These are phyloP conservation scores for Heliconius hortense DNA, from an alignment of 2,888 invertebrate species.

Conservation along the genomic window DNA sequence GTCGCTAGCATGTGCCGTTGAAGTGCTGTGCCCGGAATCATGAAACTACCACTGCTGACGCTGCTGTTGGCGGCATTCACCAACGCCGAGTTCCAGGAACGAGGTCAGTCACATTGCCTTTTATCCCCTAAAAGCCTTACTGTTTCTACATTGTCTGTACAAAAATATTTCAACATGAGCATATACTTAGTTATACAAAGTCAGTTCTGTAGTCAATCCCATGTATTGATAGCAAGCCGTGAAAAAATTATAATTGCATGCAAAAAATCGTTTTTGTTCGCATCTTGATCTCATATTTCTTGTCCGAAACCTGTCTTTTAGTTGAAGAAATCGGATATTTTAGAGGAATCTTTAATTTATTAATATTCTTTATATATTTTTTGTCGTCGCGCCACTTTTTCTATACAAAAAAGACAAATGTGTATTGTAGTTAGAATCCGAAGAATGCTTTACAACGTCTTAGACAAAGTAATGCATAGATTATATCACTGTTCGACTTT, in stretches of 20 bases:
- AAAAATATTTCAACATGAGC: not conserved
- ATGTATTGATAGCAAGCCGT: constrained; percentile 16
- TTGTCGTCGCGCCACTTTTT: not conserved
- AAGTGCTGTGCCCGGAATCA: constrained; percentile 48
- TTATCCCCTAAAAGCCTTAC: constrained; percentile 15
- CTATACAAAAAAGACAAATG: not conserved
- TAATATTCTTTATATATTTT: not conserved
- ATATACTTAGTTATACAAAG: not conserved
- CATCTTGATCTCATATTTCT: constrained; percentile 1
- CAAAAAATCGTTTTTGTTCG: constrained; percentile 37
- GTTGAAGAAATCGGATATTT: constrained; percentile 2
- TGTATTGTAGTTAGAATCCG: not conserved
- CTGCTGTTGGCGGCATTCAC: constrained; percentile 51
- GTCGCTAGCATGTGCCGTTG: constrained; percentile 60
- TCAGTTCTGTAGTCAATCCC: constrained; percentile 11
- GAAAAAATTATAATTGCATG: constrained; percentile 35
- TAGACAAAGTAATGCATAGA: not conserved
- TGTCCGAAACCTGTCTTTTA: constrained; percentile 1
- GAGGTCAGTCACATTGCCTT: constrained; percentile 57
- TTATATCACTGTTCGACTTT: not conserved
- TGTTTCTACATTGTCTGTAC: not conserved
- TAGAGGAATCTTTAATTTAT: constrained; percentile 8
- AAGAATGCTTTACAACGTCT: constrained; percentile 1
- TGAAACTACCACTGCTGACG: constrained; percentile 50
- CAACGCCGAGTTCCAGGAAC: constrained; percentile 67